phyloP scores from a whole-genome alignment of 2,113 vertebrate genomes.

The Sinosuthora webbiana region DNA sequence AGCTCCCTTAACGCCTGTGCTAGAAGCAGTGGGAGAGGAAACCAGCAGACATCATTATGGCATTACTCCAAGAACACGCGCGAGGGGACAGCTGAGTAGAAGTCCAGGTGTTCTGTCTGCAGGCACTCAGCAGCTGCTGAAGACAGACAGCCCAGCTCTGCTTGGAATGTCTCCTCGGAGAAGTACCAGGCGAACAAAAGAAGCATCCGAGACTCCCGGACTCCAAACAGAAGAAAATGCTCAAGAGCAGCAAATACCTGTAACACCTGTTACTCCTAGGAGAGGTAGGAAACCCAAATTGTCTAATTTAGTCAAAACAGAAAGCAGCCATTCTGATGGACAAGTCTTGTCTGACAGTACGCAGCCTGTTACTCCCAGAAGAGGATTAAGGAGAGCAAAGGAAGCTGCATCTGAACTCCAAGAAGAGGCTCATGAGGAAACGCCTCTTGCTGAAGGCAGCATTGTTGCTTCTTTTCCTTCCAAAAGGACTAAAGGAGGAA shows the following conservation, averaged over 20 bases:
- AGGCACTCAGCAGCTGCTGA: neutral
- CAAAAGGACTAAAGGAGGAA: slow-evolving; percentile 53
- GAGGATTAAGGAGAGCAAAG: slow-evolving; percentile 41
- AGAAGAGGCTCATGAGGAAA: neutral
- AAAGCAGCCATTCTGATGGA: neutral
- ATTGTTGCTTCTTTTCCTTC: neutral
- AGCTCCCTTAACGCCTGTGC: neutral
- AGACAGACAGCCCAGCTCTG: neutral
- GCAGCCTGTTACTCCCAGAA: neutral
- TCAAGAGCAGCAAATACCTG: slow-evolving; percentile 30
- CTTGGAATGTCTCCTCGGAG: slow-evolving; percentile 66
- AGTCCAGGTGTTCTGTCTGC: neutral
- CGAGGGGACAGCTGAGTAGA: slow-evolving; percentile 6
- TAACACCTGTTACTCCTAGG: slow-evolving; percentile 61
- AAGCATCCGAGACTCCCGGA: slow-evolving; percentile 15
- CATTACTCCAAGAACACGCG: slow-evolving; percentile 50
- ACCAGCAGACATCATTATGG: neutral
- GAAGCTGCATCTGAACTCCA: neutral
- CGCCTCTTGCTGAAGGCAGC: neutral
- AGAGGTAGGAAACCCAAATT: slow-evolving; percentile 67
- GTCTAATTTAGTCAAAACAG: neutral
- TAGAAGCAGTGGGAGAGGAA: slow-evolving; percentile 37
- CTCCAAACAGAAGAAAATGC: slow-evolving; percentile 3
- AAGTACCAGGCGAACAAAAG: slow-evolving; percentile 65
- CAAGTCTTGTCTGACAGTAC: neutral